Evolutionary conservation across 2,113 vertebrate species (phyloP), one percentile per base, ranked within the genome.

Genomic region (Turnix velox): DNA sequence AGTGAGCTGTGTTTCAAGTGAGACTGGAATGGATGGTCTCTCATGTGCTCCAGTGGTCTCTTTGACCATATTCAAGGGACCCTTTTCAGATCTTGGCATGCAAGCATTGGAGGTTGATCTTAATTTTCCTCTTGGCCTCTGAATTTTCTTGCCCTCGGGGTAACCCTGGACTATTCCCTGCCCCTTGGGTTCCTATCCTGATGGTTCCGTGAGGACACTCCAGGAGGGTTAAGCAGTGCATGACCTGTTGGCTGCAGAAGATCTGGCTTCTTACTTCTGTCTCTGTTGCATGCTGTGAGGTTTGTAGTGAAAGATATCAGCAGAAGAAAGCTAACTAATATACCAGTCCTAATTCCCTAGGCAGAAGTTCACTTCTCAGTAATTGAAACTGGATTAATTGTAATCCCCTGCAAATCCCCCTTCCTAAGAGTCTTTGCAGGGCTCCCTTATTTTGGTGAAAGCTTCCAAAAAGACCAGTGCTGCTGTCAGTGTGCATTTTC

Each of bases 381-480:
- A 95, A 94, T 79, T 94, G 94, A 95, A 95, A 96, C 91, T 76
- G 87, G 79, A 69, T 94, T 91, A 94, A 63, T 95, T 55, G 19
- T 95, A 94, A 96, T 95, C 73, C 88, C 51, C 66, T 87, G 62
- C 81, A 96, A 96, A 96, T 92, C 86, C 57, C 43, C 25, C 37
- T 89, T 91, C 77, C 74, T 91, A 73, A 92, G 62, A 88, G 35
- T 52, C 75, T 90, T 94, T 87, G 48, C 77, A 40, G 90, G 83
- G 48, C 52, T 81, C 48, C 16, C 37, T 84, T 58, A 43, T 25
- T n/a, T n/a, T 85, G 71, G 33, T 28, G 43, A 67, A 33, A 74
- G 43, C 52, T 86, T 94, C 65, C 73, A 74, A 57, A 67, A 93
- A 61, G 31, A 49, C 17, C 37, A 67, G 37, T 46, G 63, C 71